Base-by-base conservation (phyloP, 2,113 vertebrate species). In the Chascanopsetta lugubris region DNA sequence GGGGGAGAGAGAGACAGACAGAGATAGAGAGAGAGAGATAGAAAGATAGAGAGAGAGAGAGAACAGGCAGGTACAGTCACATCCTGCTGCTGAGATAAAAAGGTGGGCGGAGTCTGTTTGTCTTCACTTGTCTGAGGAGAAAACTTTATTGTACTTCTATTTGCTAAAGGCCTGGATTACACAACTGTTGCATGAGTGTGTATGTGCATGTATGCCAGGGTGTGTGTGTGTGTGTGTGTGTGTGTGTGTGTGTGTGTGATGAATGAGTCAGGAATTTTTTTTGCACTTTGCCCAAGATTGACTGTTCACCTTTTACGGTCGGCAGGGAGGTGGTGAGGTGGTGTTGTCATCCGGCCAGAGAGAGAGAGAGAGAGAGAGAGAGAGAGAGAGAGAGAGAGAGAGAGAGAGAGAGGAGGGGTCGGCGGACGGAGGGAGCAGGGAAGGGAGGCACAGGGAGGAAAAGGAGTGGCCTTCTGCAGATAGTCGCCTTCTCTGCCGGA, bases 291-390 rank as follows among this genome's bases (percentile, higher is more conserved):
- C 85, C 72, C 60, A 79, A 88, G 87, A 91, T 90, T 90, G 87
- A 86, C 85, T 89, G 76, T 90, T 92, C 87, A 91, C 89, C 91
- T 92, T 92, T 92, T 92, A 92, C 88, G 89, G 20, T 75, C 38
- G 76, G 79, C 77, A 87, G 83, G 85, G 86, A 87, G 80, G 81
- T 75, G 81, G 82, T 75, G 86, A 87, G 80, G 81, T 75, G 81
- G 82, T 75, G 74, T 86, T 90, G 89, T 90, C 87, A 88, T 72
- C 86, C 78, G 80, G 84, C 83, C 75, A 78, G 77, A 79, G 79
- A 60, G 61, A 15, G n/a, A n/a, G n/a, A n/a, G n/a, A n/a, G n/a
- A n/a, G n/a, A n/a, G n/a, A n/a, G n/a, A n/a, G n/a, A n/a, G n/a
- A n/a, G n/a, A n/a, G n/a, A n/a, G n/a, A n/a, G n/a, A n/a, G n/a